Evolutionary conservation across 2,888 invertebrate genomes (phyloP).

Genomic region (Baronia brevicornis): DNA sequence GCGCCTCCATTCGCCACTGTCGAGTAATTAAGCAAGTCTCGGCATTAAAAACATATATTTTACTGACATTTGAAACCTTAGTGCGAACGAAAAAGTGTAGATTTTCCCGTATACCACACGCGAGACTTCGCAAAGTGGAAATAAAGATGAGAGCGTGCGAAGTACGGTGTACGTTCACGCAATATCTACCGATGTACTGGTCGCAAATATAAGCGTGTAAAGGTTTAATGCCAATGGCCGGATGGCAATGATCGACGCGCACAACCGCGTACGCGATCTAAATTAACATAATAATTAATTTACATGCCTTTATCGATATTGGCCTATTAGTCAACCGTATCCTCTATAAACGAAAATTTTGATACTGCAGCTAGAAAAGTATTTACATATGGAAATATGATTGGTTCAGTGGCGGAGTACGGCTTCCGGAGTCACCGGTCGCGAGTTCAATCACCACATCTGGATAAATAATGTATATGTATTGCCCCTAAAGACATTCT

Average conservation of each 20-base stretch:
- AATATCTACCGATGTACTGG: conserved; percentile 44
- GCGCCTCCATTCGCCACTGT: conserved; percentile 56
- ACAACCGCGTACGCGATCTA: conserved; percentile 19
- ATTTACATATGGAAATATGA: too few relatives aligned
- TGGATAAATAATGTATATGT: too few relatives aligned
- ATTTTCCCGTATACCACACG: too few relatives aligned
- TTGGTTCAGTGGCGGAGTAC: too few relatives aligned
- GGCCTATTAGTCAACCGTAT: conserved; percentile 1
- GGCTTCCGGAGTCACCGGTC: too few relatives aligned
- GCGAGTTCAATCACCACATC: too few relatives aligned
- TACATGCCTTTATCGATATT: conserved; percentile 3
- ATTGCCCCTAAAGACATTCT: too few relatives aligned
- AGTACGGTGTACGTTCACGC: conserved; percentile 51
- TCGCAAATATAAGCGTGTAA: conserved; percentile 24
- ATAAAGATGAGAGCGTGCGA: conserved; percentile 41
- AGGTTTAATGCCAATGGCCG: conserved; percentile 46
- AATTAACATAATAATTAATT: conserved; percentile 12
- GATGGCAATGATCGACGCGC: conserved; percentile 43
- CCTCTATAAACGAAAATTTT: not conserved
- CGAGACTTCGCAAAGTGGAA: too few relatives aligned
- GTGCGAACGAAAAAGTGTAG: conserved; percentile 20
- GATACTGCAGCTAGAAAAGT: too few relatives aligned
- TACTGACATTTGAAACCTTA: conserved; percentile 23
- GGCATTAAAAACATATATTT: conserved; percentile 25
- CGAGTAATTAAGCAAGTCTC: conserved; percentile 48